Percentiles rank a stretch among this genome's conserved stretches.
These are phyloP conservation scores for Pitta sordida DNA, from an alignment of 2,113 vertebrate genomes.

Conservation along the genomic window DNA sequence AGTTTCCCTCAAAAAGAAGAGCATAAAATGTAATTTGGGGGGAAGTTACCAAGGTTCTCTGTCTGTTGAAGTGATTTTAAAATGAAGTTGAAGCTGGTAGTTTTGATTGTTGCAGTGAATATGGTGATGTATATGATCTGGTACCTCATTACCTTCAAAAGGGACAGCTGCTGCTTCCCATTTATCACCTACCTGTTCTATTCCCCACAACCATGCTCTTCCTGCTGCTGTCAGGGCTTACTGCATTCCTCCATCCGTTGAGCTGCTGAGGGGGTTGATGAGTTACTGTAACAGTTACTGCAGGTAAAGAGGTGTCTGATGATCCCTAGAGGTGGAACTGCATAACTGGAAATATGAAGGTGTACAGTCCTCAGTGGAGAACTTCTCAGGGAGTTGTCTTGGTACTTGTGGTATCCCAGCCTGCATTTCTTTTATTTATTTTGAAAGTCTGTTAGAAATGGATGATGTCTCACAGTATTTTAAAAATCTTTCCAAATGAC, in stretches of 20 bases:
- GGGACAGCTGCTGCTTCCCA: not conserved
- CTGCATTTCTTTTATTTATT: not conserved
- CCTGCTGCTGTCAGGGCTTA: not conserved
- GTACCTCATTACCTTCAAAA: not conserved
- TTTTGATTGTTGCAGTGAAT: not conserved
- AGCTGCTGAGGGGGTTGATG: no score
- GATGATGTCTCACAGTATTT: not conserved
- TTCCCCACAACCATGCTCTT: not conserved
- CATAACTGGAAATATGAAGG: not conserved
- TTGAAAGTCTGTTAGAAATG: not conserved
- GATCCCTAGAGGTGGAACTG: not conserved
- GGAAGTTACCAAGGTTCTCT: not conserved
- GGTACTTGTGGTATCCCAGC: not conserved
- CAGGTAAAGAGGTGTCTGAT: not conserved
- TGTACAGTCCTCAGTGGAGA: not conserved
- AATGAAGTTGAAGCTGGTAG: not conserved
- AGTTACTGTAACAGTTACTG: no score
- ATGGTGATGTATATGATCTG: not conserved
- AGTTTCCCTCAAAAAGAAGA: not conserved
- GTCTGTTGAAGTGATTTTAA: not conserved
- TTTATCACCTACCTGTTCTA: not conserved
- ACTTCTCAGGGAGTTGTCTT: not conserved
- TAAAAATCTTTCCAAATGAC: not conserved
- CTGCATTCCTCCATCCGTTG: not conserved
- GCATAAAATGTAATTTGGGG: not conserved